These are phyloP conservation scores for Asobara japonica DNA, from an alignment of 1,140 invertebrate species.

Conservation along the genomic window DNA sequence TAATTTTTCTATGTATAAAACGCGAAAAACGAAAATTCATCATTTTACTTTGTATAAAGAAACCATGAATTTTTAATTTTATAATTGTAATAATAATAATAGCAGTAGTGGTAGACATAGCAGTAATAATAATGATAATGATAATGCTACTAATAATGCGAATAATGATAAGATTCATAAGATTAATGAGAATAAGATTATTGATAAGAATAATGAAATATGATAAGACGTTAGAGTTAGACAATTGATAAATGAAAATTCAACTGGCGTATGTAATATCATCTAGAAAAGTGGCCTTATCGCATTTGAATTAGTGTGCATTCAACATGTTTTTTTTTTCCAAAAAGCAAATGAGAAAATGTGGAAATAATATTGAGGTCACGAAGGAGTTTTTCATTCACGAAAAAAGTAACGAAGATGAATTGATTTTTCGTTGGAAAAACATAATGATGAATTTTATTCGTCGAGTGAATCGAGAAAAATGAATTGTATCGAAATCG, in stretches of 20 bases:
- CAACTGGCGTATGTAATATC: slow-evolving; percentile 22
- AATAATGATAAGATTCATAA: no score
- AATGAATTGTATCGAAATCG: slow-evolving; percentile 27
- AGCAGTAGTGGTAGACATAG: no score
- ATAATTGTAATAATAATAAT: no score
- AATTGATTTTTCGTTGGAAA: slow-evolving; percentile 3
- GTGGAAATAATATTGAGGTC: background rate
- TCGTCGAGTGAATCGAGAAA: background rate
- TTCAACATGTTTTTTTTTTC: slow-evolving; percentile 9
- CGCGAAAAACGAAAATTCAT: background rate
- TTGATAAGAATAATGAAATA: no score
- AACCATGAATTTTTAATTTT: slow-evolving; percentile 5
- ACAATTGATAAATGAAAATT: slow-evolving; percentile 13
- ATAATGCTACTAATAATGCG: no score
- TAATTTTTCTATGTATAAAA: slow-evolving; percentile 1
- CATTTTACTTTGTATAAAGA: background rate
- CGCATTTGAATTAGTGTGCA: slow-evolving; percentile 33
- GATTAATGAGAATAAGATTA: no score
- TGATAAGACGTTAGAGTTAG: no score
- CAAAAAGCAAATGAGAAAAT: slow-evolving; percentile 8
- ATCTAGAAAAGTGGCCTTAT: slow-evolving; percentile 38
- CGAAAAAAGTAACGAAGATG: background rate
- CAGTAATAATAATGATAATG: no score
- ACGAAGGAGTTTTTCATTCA: background rate
- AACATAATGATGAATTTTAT: background rate